Base-by-base conservation (phyloP, 2,797 vertebrate species). In the Argentina silus region DNA sequence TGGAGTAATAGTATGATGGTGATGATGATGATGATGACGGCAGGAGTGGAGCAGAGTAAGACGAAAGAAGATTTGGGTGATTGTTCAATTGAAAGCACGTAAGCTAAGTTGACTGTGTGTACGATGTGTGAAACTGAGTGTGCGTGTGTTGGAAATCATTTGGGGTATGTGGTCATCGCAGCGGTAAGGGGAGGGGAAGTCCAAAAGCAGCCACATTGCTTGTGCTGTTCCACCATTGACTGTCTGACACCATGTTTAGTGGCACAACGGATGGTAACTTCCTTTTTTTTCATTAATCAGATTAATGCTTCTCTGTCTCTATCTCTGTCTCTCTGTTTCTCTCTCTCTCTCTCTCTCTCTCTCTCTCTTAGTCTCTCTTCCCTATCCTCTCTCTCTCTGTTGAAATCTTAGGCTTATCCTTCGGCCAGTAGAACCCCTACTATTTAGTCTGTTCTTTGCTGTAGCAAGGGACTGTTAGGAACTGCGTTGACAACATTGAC, bases 301-400 rank as follows among this genome's bases (percentile, higher is more conserved):
- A 62, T 62, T 10, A 23, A 2, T 36, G 27, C 2, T 36, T 36
- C 21, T 59, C 55, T 57, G 48, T 11, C 2, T n/a, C 53, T 56
- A 15, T 6, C 56, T 9, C 12, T 60, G 7, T 60, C 44, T 69
- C 47, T 42, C 61, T 61, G 42, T 67, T 44, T 48, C 47, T 55
- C 45, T 48, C 15, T 11, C 56, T 50, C 7, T 10, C 62, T 47
- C 44, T 19, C 44, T 48, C 59, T n/a, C 42, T 50, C 65, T 23
- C 68, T 72, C 83, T 56, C 67, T 65, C 47, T 44, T 15, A 73
- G 60, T 69, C 64, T 73, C 51, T 59, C 44, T 12, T 45, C 72
- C 62, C 67, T 56, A 67, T 73, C 84, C 81, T 79, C 86, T 81
- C 82, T 86, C 83, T 85, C 84, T 83, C 83, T 36, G 27, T 36